Conservation (phyloP, 2,113 vertebrate genomes). For the Petroica traversi region DNA sequence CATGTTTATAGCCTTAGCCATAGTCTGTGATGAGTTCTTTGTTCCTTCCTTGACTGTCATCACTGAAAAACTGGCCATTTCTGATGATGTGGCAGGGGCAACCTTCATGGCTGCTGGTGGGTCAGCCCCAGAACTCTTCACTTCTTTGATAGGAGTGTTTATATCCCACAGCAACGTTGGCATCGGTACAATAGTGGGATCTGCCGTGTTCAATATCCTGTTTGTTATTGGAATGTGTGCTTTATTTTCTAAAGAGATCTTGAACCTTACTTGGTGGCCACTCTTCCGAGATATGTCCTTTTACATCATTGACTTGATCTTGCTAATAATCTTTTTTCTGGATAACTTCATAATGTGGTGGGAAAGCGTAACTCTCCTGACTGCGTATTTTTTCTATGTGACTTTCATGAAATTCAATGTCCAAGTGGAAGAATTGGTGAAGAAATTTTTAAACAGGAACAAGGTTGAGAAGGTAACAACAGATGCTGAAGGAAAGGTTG, state of each 20-base stretch:
- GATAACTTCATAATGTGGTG: constrained; percentile 93
- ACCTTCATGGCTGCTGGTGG: constrained; percentile 99
- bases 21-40: constrained; percentile 98
- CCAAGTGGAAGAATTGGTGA: constrained; percentile 86
- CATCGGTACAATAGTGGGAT: constrained; percentile 97
- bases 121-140: constrained; percentile 96
- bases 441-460: constrained; percentile 86
- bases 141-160: constrained; percentile 97
- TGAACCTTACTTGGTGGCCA: constrained; percentile 98
- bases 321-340: constrained; percentile 97
- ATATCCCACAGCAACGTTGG: constrained; percentile 98
- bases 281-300: constrained; percentile 96
- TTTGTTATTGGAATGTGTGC: constrained; percentile 99
- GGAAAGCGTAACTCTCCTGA: constrained; percentile 89
- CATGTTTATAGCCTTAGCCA: constrained; percentile 98
- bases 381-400: constrained; percentile 87
- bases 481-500: constrained; percentile 91
- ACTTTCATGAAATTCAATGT: constrained; percentile 98
- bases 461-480: constrained; percentile 91
- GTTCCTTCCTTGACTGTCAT: constrained; percentile 97
- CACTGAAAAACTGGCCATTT: constrained; percentile 92
- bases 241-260: constrained; percentile 95
- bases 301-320: constrained; percentile 94
- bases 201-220: constrained; percentile 97
- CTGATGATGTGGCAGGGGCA: constrained; percentile 96